Evolutionary conservation across 2,113 vertebrate species (phyloP).

Genomic region (Xiphorhynchus elegans): DNA sequence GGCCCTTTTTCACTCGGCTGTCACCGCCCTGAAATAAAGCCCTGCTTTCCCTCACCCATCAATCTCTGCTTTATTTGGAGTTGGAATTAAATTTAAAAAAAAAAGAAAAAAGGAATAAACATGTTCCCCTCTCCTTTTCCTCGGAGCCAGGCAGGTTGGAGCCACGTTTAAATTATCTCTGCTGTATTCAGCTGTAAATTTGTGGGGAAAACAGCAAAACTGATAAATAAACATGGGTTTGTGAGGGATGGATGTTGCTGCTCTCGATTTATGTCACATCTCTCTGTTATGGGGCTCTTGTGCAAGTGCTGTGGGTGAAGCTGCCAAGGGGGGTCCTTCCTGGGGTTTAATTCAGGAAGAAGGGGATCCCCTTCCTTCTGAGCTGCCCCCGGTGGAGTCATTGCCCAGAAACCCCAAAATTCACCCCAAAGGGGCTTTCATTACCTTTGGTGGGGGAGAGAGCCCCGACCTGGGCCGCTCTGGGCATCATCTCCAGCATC

Average conservation of each 20-base stretch:
- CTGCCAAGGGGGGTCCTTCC: background rate
- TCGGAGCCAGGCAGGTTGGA: background rate
- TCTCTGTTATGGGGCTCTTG: background rate
- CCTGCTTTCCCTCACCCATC: background rate
- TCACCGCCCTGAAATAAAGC: background rate
- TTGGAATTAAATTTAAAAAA: background rate
- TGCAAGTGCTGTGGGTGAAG: background rate
- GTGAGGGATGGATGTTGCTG: background rate
- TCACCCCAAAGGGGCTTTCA: background rate
- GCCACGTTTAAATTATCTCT: background rate
- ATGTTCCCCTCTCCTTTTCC: background rate
- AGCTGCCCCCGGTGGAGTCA: accelerated
- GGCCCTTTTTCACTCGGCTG: conserved; percentile 18
- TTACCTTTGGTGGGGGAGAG: background rate
- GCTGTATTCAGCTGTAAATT: conserved; percentile 43
- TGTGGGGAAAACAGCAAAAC: conserved; percentile 18
- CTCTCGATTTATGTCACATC: conserved; percentile 36
- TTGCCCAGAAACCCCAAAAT: background rate
- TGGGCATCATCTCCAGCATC: background rate
- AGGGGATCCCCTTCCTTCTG: background rate
- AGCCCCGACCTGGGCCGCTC: accelerated
- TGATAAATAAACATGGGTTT: conserved; percentile 49
- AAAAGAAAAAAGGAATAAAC: background rate
- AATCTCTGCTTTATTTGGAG: conserved; percentile 14
- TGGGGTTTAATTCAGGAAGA: background rate